These are phyloP conservation scores for Drosophila melanica DNA, from an alignment of 1,140 invertebrate species.

Conservation along the genomic window DNA sequence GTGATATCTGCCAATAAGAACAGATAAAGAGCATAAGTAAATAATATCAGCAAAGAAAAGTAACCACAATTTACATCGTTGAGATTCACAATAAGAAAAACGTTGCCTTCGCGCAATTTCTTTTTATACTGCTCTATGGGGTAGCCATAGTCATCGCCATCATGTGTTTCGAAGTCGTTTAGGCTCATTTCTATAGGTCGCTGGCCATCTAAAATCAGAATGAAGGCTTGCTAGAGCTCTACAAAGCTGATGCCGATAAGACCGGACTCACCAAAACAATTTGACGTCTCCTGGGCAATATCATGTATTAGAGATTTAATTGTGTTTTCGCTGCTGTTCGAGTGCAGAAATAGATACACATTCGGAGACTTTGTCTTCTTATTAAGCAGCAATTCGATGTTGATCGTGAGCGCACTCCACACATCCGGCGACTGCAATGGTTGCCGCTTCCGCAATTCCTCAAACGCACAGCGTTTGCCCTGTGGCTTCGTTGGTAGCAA, in stretches of 20 bases:
- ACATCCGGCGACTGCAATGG: constrained; percentile 45
- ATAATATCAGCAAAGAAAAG: background rate
- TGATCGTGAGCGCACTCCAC: constrained; percentile 56
- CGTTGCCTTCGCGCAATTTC: constrained; percentile 67
- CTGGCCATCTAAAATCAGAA: constrained; percentile 24
- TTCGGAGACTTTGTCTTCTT: constrained; percentile 42
- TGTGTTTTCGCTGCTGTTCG: constrained; percentile 5
- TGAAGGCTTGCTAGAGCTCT: too few species aligned
- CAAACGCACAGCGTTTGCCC: constrained; percentile 47
- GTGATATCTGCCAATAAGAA: constrained; percentile 54
- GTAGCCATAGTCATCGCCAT: constrained; percentile 60
- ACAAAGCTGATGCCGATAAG: too few species aligned
- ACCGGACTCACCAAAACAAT: constrained; percentile 62
- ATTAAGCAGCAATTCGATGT: constrained; percentile 67
- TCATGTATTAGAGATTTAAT: constrained; percentile 46
- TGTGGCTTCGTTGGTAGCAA: background rate
- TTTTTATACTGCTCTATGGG: constrained; percentile 66
- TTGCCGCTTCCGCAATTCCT: background rate
- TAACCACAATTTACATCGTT: constrained; percentile 58
- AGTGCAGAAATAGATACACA: constrained; percentile 65
- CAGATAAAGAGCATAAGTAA: background rate
- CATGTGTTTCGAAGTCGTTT: constrained; percentile 55
- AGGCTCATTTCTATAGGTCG: constrained; percentile 52
- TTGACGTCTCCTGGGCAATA: constrained; percentile 59
- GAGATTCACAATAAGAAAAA: constrained; percentile 71